A percentile compares a stretch with the other conserved stretches of the same genome.
These are phyloP conservation scores for Eidolon helvum DNA, from an alignment of 2,113 vertebrate genomes.

Conservation along the genomic window DNA sequence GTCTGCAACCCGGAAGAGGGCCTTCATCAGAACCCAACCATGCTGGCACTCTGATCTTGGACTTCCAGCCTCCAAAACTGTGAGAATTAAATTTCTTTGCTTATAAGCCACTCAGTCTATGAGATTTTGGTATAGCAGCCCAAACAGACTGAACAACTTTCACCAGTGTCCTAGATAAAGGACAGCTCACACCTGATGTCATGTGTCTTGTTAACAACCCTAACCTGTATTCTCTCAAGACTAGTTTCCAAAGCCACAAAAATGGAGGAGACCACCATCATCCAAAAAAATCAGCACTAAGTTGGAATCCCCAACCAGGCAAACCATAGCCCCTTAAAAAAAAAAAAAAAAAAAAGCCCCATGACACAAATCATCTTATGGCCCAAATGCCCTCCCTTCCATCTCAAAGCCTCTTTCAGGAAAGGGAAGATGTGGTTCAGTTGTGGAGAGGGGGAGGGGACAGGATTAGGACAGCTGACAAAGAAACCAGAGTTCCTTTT, in stretches of 20 bases:
- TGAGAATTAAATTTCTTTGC: neutral
- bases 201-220: neutral
- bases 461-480: conserved; percentile 28
- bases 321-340: neutral
- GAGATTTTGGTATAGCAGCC: neutral
- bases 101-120: neutral
- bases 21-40: neutral
- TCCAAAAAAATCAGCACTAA: neutral
- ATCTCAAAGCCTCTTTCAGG: conserved; percentile 53
- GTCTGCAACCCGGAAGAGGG: neutral
- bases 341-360: neutral
- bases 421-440: conserved; percentile 56
- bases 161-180: neutral
- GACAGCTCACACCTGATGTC: neutral
- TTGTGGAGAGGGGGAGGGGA: neutral
- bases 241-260: neutral
- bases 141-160: neutral
- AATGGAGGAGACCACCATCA: neutral
- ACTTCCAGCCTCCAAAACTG: neutral
- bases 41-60: neutral
- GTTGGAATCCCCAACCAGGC: neutral
- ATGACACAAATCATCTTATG: neutral
- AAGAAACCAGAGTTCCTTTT: conserved; percentile 68
- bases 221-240: neutral
- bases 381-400: neutral